Base-by-base conservation (phyloP, 2,888 invertebrate genomes). In the Subacronicta megacephala region DNA sequence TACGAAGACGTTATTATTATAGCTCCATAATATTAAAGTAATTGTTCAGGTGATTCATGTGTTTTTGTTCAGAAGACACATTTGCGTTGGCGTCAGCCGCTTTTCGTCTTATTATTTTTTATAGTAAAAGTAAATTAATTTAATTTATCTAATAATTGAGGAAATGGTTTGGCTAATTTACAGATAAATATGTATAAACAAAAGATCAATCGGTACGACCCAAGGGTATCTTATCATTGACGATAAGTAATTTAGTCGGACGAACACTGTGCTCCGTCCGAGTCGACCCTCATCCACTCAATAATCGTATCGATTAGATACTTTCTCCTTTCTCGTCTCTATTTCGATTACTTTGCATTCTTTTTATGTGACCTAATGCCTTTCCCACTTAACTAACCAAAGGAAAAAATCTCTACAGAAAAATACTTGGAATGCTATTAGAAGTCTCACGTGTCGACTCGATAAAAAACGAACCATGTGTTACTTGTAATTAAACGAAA, bases 251-350 rank as follows among this genome's bases (percentile, higher is more conserved):
- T 84, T 86, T 83, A 81, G 78, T 77, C 69, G 81, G 77, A 75
- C 73, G 79, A 81, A 75, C 81, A 81, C 80, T 70, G 76, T 70
- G 77, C 75, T 75, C 80, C 76, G 76, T 68, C 72, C 79, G 78
- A 79, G 78, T 78, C 82, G 82, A 82, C 82, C 85, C 84, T 85
- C 81, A 75, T 83, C 81, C 80, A 80, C 77, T 70, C 82, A 82
- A 85, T 88, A 87, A 89, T 87, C 82, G 83, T 84, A 87, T 87
- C 84, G 85, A 88, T 88, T 87, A 84, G 81, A 83, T 84, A 79
- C 81, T 82, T 83, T 83, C 82, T 81, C 78, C 73, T 80, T 83
- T 80, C 81, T 82, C 65, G 60, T 53, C 56, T 68, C 58, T 60
- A 60, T 52, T 71, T 67, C 56, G 57, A 69, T 75, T 67, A 77